Evolutionary conservation across 2,888 invertebrate species (phyloP).

Genomic region (Amphipoea oculea): DNA sequence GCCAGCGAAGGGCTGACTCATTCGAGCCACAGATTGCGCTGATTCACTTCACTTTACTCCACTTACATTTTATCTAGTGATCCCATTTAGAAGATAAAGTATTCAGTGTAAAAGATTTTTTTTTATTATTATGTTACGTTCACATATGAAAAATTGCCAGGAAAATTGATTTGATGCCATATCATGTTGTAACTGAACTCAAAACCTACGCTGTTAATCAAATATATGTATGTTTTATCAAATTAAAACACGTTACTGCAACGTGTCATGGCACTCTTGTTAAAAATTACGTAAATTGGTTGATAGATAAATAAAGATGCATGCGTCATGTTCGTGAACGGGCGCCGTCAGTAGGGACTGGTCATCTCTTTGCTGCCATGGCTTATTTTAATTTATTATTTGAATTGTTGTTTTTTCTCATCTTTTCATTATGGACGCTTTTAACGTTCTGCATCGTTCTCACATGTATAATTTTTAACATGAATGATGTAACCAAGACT

Average conservation of each 20-base stretch:
- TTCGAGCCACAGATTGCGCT: slow-evolving; percentile 80
- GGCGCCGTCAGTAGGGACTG: no score
- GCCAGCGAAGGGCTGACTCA: slow-evolving; percentile 84
- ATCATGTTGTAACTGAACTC: neutral
- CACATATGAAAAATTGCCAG: slow-evolving; percentile 33
- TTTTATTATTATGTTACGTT: slow-evolving; percentile 28
- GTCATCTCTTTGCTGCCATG: no score
- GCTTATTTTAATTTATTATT: no score
- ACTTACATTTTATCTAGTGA: slow-evolving; percentile 74
- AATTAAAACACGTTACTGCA: neutral
- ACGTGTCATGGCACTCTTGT: neutral
- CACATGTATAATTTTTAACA: no score
- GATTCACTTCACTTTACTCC: slow-evolving; percentile 81
- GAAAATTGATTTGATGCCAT: slow-evolving; percentile 1
- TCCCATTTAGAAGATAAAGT: slow-evolving; percentile 67
- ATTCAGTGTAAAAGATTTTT: slow-evolving; percentile 48
- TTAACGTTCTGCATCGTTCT: no score
- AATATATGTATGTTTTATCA: neutral
- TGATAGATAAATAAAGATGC: slow-evolving; percentile 34
- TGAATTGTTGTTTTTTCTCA: no score
- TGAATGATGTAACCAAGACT: no score
- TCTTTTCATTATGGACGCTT: no score
- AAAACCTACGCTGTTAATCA: slow-evolving; percentile 1
- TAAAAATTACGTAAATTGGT: slow-evolving; percentile 37
- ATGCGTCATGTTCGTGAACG: no score